These are phyloP conservation scores for Odontamblyopus rebecca DNA, from an alignment of 2,797 vertebrate genomes.

Conservation along the genomic window DNA sequence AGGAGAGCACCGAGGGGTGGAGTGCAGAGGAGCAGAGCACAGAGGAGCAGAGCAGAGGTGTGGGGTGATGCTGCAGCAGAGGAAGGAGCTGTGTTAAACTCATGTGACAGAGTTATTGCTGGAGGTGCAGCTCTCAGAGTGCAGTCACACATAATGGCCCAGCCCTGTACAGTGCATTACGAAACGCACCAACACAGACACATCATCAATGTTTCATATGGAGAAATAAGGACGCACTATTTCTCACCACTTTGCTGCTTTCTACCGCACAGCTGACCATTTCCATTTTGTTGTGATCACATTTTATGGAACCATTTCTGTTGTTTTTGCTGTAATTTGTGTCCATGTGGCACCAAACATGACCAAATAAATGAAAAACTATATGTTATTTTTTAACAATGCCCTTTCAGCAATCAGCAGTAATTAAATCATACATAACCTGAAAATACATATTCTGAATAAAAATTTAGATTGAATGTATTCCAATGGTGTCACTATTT, in stretches of 20 bases:
- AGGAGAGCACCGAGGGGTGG: too few species aligned
- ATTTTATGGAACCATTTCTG: not conserved
- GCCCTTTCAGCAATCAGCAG: not conserved
- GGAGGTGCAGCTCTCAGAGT: constrained; percentile 45
- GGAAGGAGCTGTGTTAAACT: constrained; percentile 56
- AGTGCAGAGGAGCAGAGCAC: too few species aligned
- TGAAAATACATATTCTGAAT: too few species aligned
- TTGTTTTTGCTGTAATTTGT: not conserved
- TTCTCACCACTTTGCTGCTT: constrained; percentile 13
- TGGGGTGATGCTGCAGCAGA: constrained; percentile 57
- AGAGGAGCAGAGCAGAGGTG: constrained; percentile 29
- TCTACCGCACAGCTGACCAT: not conserved
- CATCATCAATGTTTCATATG: constrained; percentile 59
- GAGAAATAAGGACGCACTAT: constrained; percentile 26
- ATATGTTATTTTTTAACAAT: not conserved
- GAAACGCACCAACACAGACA: constrained; percentile 42
- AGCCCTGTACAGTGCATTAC: constrained; percentile 20
- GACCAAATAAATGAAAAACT: not conserved
- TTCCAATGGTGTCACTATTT: too few species aligned
- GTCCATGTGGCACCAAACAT: not conserved
- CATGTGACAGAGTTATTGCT: constrained; percentile 63
- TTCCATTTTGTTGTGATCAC: not conserved
- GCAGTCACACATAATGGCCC: constrained; percentile 52
- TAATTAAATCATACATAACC: too few species aligned
- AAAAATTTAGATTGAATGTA: too few species aligned